Evolutionary conservation across 2,797 vertebrate genomes (phyloP), one percentile per base, ranked within the genome.

Genomic region (Lophius americanus): DNA sequence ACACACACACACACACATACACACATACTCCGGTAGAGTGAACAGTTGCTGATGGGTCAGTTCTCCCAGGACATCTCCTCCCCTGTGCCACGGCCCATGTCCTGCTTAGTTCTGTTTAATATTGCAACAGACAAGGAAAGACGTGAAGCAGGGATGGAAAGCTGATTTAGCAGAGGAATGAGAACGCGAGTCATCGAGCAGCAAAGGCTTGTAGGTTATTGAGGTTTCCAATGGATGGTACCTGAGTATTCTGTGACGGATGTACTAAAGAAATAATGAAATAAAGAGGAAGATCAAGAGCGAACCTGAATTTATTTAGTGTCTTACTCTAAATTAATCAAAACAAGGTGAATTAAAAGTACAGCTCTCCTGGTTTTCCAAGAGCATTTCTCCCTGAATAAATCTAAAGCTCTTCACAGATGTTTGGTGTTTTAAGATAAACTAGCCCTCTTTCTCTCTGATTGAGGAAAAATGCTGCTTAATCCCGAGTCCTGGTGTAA

Each of bases 91-190:
- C 46, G 48, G 79, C 70, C 79, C 70, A 46, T 88, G 78, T 91
- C 80, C 80, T 89, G 83, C 78, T 91, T 89, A 86, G 88, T 88
- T 88, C 84, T 89, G 73, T 84, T 91, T 76, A 89, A 90, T 89
- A 88, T 87, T 90, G 82, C 84, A 89, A 33, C 62, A 88, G 82
- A 79, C 75, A 64, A 69, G 70, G 81, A 85, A 75, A 74, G 75
- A 79, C 51, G 5, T 76, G 64, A 70, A 58, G 23, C 51, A 76
- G 14, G 44, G 66, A 75, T 67, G 67, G 76, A 82, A 60, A 68
- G 49, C 60, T 73, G 85, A 83, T 63, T 65, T 74, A 70, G 43
- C 59, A 72, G 60, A 53, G 14, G 33, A 77, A 12, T 32, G 51
- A 62, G 42, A 60, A 14, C 46, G 42, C 36, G 13, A 75, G 60